Conservation (phyloP, 1,140 invertebrate genomes). For the Pomacea maculata region DNA sequence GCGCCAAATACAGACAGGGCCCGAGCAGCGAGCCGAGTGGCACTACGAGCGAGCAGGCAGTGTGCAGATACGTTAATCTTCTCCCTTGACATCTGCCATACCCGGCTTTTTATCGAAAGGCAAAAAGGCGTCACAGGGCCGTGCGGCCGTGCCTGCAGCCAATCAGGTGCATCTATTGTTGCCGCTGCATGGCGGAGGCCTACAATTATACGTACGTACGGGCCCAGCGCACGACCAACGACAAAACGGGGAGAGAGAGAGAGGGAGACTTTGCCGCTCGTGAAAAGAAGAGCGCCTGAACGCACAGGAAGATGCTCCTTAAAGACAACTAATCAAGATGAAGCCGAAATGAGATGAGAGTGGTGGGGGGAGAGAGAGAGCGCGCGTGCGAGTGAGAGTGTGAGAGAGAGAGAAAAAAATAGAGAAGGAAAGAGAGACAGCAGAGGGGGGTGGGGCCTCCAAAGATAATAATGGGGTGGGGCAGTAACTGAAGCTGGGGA, state of each 20-base stretch:
- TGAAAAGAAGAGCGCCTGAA: no score
- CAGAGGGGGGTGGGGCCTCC: background rate
- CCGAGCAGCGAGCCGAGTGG: background rate
- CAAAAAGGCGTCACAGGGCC: background rate
- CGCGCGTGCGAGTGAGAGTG: background rate
- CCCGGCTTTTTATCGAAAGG: conserved; percentile 2
- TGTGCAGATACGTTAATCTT: conserved; percentile 9
- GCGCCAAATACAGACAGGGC: background rate
- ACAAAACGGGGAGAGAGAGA: no score
- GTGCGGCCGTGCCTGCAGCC: background rate
- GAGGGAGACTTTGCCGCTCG: no score
- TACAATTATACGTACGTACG: background rate
- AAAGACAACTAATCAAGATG: no score
- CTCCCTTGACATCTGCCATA: conserved; percentile 7
- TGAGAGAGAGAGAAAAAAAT: background rate
- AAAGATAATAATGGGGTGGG: no score
- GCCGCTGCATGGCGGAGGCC: background rate
- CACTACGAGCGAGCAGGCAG: background rate
- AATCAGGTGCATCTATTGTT: conserved; percentile 9
- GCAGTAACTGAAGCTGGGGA: no score
- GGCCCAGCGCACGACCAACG: no score
- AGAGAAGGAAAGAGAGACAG: conserved; percentile 13
- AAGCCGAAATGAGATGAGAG: no score
- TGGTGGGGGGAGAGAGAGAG: background rate
- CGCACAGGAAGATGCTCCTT: no score